These are phyloP conservation scores for Drosophila willistoni DNA, from an alignment of 1,140 invertebrate species.

Conservation along the genomic window DNA sequence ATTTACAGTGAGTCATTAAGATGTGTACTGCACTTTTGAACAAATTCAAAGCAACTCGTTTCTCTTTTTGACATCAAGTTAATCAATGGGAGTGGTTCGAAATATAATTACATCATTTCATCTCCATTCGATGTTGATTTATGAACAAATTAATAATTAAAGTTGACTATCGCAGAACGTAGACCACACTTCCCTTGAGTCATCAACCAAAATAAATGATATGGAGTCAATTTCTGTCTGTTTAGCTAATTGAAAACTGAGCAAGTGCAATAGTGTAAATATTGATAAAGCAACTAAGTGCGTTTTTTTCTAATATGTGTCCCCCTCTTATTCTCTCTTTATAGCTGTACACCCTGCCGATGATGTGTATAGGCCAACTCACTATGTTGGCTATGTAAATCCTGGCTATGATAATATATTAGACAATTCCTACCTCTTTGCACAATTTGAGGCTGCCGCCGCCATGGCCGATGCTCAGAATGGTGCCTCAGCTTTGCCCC, in stretches of 20 bases:
- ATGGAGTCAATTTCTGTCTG: slow-evolving; percentile 32
- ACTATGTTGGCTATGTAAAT: slow-evolving; percentile 65
- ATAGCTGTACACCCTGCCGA: slow-evolving; percentile 57
- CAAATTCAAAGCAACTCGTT: too few species aligned
- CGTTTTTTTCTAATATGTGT: too few species aligned
- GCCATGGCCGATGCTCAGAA: slow-evolving; percentile 43
- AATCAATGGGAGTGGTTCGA: too few species aligned
- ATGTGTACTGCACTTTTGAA: too few species aligned
- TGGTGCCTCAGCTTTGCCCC: slow-evolving; percentile 38
- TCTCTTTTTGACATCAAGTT: too few species aligned
- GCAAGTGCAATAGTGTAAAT: too few species aligned
- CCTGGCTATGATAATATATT: slow-evolving; percentile 68
- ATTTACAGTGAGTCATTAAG: too few species aligned
- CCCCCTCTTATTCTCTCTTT: neutral
- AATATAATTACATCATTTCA: too few species aligned
- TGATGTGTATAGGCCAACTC: slow-evolving; percentile 58
- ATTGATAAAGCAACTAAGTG: too few species aligned
- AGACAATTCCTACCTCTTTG: slow-evolving; percentile 73
- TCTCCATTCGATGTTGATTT: too few species aligned
- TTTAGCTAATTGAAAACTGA: slow-evolving; percentile 53
- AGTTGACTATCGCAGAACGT: too few species aligned
- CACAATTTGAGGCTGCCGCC: slow-evolving; percentile 60
- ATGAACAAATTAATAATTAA: neutral
- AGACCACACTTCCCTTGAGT: neutral
- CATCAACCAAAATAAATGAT: slow-evolving; percentile 12